Percentiles rank a stretch among this genome's conserved stretches.
These are phyloP conservation scores for Anthopleura xanthogrammica DNA, from an alignment of 92 coral and sea anemone species.

Conservation along the genomic window DNA sequence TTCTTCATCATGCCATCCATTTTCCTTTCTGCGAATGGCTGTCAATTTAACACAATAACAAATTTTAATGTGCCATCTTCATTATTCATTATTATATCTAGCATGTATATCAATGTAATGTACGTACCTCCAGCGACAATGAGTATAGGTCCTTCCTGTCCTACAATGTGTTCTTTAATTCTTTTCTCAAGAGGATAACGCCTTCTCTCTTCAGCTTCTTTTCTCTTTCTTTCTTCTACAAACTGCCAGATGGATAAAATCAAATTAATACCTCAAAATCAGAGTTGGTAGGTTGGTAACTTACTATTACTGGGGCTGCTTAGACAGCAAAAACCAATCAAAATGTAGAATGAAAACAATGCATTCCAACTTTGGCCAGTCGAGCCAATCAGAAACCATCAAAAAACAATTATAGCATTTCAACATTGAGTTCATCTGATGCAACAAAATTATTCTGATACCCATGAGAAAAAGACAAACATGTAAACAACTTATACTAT, in stretches of 20 bases:
- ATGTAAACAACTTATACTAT: too few species aligned
- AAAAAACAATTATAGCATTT: background rate
- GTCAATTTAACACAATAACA: background rate
- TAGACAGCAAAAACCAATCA: too few species aligned
- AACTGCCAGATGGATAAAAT: constrained; percentile 36
- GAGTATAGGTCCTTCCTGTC: constrained; percentile 96
- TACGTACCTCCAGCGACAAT: constrained; percentile 85
- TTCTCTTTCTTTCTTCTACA: constrained; percentile 73
- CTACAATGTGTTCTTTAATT: constrained; percentile 88
- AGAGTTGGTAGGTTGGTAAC: too few species aligned
- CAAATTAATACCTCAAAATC: background rate
- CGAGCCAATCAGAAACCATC: too few species aligned
- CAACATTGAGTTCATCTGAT: background rate
- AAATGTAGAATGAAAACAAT: too few species aligned
- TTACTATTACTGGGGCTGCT: too few species aligned
- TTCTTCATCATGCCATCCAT: constrained; percentile 98
- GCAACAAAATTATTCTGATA: too few species aligned
- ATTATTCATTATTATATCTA: background rate
- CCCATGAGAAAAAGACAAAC: too few species aligned
- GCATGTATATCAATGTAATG: too few species aligned
- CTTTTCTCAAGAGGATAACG: constrained; percentile 91
- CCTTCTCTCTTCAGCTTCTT: constrained; percentile 85
- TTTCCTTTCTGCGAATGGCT: constrained; percentile 96
- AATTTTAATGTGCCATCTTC: background rate
- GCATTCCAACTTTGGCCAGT: too few species aligned